A percentile compares a stretch with the other conserved stretches of the same genome.
phyloP scores from a whole-genome alignment of 2,888 invertebrate species.

The Sarcophaga variegata region DNA sequence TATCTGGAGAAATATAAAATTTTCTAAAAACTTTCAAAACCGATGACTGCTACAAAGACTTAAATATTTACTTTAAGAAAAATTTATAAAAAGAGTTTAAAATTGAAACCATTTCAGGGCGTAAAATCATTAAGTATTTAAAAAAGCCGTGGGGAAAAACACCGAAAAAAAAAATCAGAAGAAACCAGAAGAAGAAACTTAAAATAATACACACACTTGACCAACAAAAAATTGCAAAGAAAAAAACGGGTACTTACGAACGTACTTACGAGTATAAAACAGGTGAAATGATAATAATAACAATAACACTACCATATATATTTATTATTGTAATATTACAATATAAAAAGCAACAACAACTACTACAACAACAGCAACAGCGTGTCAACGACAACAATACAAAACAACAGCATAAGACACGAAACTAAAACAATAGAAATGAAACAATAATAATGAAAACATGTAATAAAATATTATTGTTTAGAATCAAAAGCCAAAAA shows the following conservation, averaged over 20 bases:
- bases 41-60: background rate
- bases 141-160: background rate
- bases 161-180: conserved; percentile 46
- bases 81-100: conserved; percentile 16
- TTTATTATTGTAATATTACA: conserved; percentile 29
- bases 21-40: no score
- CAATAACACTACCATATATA: background rate
- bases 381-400: conserved; percentile 34
- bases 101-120: conserved; percentile 45
- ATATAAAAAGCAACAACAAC: conserved; percentile 27
- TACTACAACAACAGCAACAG: background rate
- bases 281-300: conserved; percentile 67
- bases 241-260: conserved; percentile 2
- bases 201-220: conserved; percentile 58
- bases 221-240: conserved; percentile 54
- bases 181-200: conserved; percentile 1
- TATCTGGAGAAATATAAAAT: no score
- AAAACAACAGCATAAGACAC: background rate
- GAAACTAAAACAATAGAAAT: conserved; percentile 22
- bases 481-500: conserved; percentile 46
- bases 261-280: conserved; percentile 13
- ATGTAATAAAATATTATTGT: conserved; percentile 70
- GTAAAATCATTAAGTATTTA: conserved; percentile 56
- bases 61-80: background rate
- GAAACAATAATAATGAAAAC: background rate